phyloP scores from a whole-genome alignment of 2,888 invertebrate genomes.

The Yponomeuta cagnagella region DNA sequence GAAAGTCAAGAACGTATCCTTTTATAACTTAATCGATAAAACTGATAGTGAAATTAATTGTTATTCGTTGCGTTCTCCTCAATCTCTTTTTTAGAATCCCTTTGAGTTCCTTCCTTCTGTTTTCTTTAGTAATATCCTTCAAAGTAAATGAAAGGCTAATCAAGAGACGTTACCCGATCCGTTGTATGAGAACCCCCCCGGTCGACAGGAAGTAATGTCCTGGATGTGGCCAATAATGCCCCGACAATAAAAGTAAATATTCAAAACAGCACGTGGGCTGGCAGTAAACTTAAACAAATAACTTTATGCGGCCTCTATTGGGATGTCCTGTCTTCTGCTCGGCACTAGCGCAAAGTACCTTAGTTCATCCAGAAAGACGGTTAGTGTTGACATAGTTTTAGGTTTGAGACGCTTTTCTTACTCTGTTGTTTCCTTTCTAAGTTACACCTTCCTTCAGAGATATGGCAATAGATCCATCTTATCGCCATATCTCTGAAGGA shows the following conservation, averaged over 20 bases:
- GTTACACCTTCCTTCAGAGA: no score
- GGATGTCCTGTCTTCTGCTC: constrained; percentile 58
- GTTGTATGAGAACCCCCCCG: neutral
- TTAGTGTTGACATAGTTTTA: no score
- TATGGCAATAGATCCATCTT: no score
- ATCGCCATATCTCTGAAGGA: no score
- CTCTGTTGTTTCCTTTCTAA: neutral
- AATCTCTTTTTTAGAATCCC: no score
- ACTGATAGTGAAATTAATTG: no score
- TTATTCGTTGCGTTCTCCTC: no score
- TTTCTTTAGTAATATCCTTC: neutral
- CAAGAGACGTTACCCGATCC: neutral
- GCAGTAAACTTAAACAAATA: constrained; percentile 73
- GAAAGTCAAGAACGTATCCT: no score
- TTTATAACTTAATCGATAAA: no score
- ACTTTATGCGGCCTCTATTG: constrained; percentile 68
- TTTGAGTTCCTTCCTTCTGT: neutral
- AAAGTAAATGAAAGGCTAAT: neutral
- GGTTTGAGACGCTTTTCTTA: neutral
- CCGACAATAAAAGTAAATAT: constrained; percentile 60
- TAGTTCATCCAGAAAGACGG: no score
- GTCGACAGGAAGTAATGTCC: constrained; percentile 5
- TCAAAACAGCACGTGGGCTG: constrained; percentile 61
- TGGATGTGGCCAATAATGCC: constrained; percentile 53
- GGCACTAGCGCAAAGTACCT: constrained; percentile 18